Conservation (phyloP, 1,140 invertebrate species). For the Ceratitis capitata region DNA sequence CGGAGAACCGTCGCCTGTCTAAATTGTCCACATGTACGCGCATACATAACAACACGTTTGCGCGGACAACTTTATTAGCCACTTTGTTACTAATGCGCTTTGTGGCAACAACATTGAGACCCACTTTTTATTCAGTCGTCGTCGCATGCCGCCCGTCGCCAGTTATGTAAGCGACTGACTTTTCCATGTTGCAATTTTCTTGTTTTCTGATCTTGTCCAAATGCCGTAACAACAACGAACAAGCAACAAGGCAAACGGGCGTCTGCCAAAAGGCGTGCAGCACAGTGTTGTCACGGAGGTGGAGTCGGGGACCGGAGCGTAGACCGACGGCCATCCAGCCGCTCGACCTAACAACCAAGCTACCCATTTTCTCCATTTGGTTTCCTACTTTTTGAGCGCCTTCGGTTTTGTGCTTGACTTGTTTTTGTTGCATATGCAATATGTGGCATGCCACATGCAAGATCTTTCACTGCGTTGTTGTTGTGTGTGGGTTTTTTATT, state of each 20-base stretch:
- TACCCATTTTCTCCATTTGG: neutral
- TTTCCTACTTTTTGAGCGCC: neutral
- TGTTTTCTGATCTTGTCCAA: slow-evolving; percentile 28
- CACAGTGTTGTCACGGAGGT: neutral
- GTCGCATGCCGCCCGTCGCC: neutral
- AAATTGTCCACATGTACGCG: no score
- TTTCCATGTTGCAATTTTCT: slow-evolving; percentile 15
- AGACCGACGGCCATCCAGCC: neutral
- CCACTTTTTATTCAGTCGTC: neutral
- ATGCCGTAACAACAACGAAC: neutral
- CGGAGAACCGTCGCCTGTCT: no score
- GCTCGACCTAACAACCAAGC: slow-evolving; percentile 16
- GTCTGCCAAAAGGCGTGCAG: neutral
- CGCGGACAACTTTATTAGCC: slow-evolving; percentile 14
- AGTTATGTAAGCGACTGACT: slow-evolving; percentile 19
- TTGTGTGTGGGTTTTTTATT: neutral
- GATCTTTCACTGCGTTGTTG: slow-evolving; percentile 1
- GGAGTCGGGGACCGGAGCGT: neutral
- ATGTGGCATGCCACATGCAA: slow-evolving; percentile 26
- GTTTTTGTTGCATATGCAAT: neutral
- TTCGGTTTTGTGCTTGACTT: neutral
- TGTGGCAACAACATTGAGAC: slow-evolving; percentile 37
- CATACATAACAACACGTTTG: neutral
- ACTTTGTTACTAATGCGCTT: neutral
- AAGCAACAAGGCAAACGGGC: slow-evolving; percentile 21